A percentile compares a stretch with the other conserved stretches of the same genome.
Evolutionary conservation across 2,113 vertebrate species (phyloP).

Genomic region (Speoplatyrhinus poulsoni): DNA sequence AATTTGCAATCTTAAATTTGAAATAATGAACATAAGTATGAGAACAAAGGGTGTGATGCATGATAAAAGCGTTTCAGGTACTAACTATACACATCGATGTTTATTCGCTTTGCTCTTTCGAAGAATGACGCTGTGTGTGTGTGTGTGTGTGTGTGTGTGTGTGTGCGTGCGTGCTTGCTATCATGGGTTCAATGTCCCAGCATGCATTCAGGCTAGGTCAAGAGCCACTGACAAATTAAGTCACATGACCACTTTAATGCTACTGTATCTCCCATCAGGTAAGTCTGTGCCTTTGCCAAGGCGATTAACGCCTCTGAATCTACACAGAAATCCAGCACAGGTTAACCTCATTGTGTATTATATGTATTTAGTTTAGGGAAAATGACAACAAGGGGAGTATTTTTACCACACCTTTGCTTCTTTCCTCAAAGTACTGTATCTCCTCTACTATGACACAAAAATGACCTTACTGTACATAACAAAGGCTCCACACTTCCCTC

Average conservation of each 20-base stretch:
- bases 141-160: not conserved
- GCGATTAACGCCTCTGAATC: too few species aligned
- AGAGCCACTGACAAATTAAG: slow-evolving; percentile 45
- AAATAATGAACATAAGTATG: too few species aligned
- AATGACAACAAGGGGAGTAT: too few species aligned
- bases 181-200: slow-evolving; percentile 43
- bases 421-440: too few species aligned
- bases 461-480: slow-evolving; percentile 4
- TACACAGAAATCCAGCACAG: too few species aligned
- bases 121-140: slow-evolving; percentile 11
- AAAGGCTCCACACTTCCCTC: not conserved
- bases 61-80: not conserved
- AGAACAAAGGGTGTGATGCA: not conserved
- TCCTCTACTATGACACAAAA: not conserved
- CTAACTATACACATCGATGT: slow-evolving; percentile 15
- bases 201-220: slow-evolving; percentile 39
- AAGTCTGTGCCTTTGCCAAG: too few species aligned
- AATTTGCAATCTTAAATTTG: too few species aligned
- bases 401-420: too few species aligned
- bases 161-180: not conserved
- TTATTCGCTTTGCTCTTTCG: slow-evolving; percentile 32
- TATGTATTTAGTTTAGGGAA: too few species aligned
- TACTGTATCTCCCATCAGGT: too few species aligned
- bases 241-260: slow-evolving; percentile 6
- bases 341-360: too few species aligned